Percentiles rank a stretch among this genome's conserved stretches.
These are phyloP conservation scores for Chloropsis hardwickii DNA, from an alignment of 2,113 vertebrate genomes.

Conservation along the genomic window DNA sequence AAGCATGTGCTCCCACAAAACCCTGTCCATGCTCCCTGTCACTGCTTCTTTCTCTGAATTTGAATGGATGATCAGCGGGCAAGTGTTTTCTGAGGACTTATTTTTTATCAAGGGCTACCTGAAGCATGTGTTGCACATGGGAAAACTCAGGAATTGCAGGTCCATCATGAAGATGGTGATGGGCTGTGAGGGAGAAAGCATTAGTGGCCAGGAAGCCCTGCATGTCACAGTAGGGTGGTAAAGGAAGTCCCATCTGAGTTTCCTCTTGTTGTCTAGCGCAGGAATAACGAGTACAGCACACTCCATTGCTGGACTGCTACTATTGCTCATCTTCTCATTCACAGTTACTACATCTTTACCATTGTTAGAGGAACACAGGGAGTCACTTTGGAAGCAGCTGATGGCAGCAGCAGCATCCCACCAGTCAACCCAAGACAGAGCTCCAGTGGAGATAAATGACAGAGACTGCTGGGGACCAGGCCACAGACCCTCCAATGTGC, in stretches of 20 bases:
- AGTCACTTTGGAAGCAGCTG: background rate
- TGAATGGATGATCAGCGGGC: background rate
- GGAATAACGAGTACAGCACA: background rate
- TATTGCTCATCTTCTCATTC: background rate
- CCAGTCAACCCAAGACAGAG: background rate
- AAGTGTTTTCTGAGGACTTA: background rate
- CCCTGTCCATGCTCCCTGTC: background rate
- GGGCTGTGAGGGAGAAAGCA: background rate
- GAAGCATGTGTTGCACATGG: rapidly evolving
- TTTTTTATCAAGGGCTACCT: background rate
- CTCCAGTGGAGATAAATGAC: background rate
- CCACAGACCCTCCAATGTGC: background rate
- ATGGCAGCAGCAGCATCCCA: background rate
- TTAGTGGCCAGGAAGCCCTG: background rate
- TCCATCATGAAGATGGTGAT: background rate
- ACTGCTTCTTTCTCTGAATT: background rate
- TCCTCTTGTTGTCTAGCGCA: background rate
- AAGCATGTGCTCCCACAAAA: background rate
- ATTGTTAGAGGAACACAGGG: background rate
- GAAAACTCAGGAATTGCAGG: background rate
- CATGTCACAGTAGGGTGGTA: background rate
- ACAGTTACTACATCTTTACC: background rate
- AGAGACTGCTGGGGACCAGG: background rate
- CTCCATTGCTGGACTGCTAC: rapidly evolving
- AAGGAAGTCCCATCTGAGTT: background rate